Conservation (phyloP, 2,797 vertebrate species). For the Bufotes viridis region DNA sequence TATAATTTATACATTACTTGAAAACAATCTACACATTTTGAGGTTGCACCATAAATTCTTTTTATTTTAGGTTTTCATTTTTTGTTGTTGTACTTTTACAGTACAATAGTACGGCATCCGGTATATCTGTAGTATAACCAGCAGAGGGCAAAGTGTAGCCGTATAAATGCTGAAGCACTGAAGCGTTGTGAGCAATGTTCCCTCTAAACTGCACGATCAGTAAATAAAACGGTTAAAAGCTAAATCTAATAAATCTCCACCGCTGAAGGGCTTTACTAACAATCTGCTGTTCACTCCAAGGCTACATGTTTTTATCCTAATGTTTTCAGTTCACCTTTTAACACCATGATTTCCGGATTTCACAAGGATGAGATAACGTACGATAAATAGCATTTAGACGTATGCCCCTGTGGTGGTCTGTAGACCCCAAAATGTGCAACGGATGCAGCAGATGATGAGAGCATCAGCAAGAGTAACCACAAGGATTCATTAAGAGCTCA, state of each 20-base stretch:
- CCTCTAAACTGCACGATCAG: background rate
- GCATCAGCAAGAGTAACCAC: no score
- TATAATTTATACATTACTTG: no score
- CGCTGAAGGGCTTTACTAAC: constrained; percentile 14
- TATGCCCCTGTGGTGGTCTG: no score
- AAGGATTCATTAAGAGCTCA: background rate
- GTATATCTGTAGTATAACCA: constrained; percentile 1
- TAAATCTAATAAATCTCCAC: constrained; percentile 19
- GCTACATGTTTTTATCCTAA: background rate
- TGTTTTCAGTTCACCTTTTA: constrained; percentile 3
- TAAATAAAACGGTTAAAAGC: constrained; percentile 13
- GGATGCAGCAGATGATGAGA: background rate
- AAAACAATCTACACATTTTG: no score
- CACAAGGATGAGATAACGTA: background rate
- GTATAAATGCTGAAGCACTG: background rate
- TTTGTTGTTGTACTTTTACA: no score
- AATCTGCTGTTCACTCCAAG: background rate
- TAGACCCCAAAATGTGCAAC: background rate
- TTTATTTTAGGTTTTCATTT: no score
- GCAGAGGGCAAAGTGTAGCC: constrained; percentile 39
- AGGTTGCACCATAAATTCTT: no score
- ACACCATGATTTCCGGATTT: background rate
- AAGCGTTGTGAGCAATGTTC: background rate
- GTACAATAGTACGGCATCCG: no score
- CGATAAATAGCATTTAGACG: background rate